Evolutionary conservation across 2,113 vertebrate species (phyloP), one percentile per base, ranked within the genome.

Genomic region (Neogobius melanostomus): DNA sequence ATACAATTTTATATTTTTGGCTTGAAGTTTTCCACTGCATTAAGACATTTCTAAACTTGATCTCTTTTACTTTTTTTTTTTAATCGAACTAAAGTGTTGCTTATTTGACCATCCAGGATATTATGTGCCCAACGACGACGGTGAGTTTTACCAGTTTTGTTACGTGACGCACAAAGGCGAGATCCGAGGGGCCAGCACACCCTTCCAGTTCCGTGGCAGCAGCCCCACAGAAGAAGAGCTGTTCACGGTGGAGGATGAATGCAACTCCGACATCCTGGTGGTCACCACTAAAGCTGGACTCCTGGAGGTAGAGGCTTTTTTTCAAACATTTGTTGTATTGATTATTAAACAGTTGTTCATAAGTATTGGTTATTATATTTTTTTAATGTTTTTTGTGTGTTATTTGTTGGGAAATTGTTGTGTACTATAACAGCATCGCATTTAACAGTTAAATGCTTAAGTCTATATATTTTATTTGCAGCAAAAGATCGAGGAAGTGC

Each of bases 91-190:
- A 36, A 36, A 36, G 28, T 36, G 28, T 36, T 36, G 28, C 28
- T 36, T 69, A 36, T 11, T 36, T 43, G 0, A 75, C 48, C 75
- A 46, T 57, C 4, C 83, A 99, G 98, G 96, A 16, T 99, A 99
- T 81, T 99, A 99, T 48, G 94, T 99, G 67, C 97, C 98, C 83
- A 98, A 96, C 70, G 97, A 99, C 44, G 98, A 99, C 47, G 95
- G 96, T 5, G 98, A 99, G 82, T 99, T 99, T 93, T 99, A 99
- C 86, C 98, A 99, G 91, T 99, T 99, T 87, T 99, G 98, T 83
- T 99, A 99, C 0, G 97, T 99, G 77, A 98, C 97, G 64, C 92
- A 98, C 81, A 98, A 98, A 91, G 97, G 98, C 77, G 98, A 99
- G 91, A 99, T 99, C 86, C 94, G 97, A 67, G 98, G 97, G 75